Conservation (phyloP, 2,888 invertebrate species). For the Clostera curtula region DNA sequence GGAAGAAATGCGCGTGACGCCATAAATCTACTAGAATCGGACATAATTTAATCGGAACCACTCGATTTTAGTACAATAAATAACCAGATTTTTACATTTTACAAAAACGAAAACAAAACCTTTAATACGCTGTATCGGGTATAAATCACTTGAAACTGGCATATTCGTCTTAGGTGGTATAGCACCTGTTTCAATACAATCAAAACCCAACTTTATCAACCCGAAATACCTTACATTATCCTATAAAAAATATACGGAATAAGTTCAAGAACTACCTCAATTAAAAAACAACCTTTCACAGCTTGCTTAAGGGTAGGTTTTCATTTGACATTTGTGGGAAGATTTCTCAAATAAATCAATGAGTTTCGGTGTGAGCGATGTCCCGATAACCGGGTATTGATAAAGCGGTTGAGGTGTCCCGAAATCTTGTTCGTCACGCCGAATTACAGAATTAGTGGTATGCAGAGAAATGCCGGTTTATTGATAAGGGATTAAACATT, state of each 20-base stretch:
- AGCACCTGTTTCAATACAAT: constrained; percentile 23
- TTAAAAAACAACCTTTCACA: constrained; percentile 6
- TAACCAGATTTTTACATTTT: constrained; percentile 71
- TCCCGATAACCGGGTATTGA: constrained; percentile 42
- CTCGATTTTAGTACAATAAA: constrained; percentile 70
- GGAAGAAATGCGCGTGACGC: constrained; percentile 44
- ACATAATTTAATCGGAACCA: constrained; percentile 70
- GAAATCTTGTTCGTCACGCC: constrained; percentile 41
- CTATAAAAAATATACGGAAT: background rate
- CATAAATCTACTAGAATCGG: constrained; percentile 65
- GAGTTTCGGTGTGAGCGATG: constrained; percentile 41
- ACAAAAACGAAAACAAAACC: constrained; percentile 64
- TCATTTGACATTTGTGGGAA: constrained; percentile 5
- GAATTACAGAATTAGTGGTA: constrained; percentile 34
- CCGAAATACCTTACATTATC: constrained; percentile 7
- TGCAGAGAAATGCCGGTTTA: constrained; percentile 18
- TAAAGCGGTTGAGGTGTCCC: constrained; percentile 38
- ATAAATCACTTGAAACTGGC: constrained; percentile 71
- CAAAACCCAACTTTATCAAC: constrained; percentile 14
- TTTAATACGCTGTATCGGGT: constrained; percentile 68
- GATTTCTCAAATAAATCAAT: constrained; percentile 48
- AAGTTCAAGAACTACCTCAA: constrained; percentile 3
- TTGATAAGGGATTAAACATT: constrained; percentile 6
- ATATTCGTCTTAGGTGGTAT: constrained; percentile 67
- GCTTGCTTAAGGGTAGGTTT: constrained; percentile 12